These are phyloP conservation scores for Semnornis frantzii DNA, from an alignment of 2,113 vertebrate species.

Conservation along the genomic window DNA sequence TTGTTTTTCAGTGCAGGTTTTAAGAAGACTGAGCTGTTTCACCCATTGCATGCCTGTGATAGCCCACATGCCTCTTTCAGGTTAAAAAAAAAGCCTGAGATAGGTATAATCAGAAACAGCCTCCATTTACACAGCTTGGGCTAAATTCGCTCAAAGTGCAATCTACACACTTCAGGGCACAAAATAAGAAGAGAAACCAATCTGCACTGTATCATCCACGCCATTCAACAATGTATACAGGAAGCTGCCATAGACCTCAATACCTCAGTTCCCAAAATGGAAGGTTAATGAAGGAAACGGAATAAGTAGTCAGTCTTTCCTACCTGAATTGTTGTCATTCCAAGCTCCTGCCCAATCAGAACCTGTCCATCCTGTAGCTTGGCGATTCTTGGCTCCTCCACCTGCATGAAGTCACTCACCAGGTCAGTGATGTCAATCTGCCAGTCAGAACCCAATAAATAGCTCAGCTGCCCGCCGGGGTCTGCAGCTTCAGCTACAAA, in stretches of 20 bases:
- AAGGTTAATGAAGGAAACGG: not conserved
- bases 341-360: constrained; percentile 87
- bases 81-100: not conserved
- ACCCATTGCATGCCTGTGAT: not conserved
- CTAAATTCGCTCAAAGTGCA: not conserved
- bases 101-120: not conserved
- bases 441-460: constrained; percentile 92
- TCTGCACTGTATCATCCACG: not conserved
- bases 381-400: constrained; percentile 89
- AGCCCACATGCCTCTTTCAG: not conserved
- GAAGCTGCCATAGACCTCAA: not conserved
- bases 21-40: not conserved
- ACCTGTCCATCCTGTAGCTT: constrained; percentile 83
- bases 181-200: not conserved
- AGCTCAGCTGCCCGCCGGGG: constrained; percentile 73
- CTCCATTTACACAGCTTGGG: not conserved
- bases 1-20: not conserved
- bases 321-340: constrained; percentile 92
- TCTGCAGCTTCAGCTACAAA: constrained; percentile 86
- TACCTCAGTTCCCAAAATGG: not conserved
- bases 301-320: not conserved
- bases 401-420: constrained; percentile 89
- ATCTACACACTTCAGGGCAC: not conserved
- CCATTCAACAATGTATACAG: accelerated
- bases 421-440: constrained; percentile 90